Conservation (phyloP, 2,113 vertebrate genomes). For the Mastomys coucha region DNA sequence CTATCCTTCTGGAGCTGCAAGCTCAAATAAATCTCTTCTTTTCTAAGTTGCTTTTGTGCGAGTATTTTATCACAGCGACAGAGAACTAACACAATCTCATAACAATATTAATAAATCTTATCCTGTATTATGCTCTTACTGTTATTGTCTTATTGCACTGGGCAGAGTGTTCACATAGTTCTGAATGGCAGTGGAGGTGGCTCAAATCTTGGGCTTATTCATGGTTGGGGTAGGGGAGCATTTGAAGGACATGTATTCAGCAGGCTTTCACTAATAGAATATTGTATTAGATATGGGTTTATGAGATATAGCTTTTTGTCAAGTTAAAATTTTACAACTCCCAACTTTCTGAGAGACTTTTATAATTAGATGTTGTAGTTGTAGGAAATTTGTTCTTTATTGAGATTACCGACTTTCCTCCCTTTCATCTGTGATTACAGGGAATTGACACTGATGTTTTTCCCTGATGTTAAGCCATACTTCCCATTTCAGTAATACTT, state of each 20-base stretch:
- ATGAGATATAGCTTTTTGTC: not conserved
- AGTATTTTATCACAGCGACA: not conserved
- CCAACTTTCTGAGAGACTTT: constrained; percentile 15
- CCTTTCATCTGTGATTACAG: not conserved
- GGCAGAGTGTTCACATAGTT: not conserved
- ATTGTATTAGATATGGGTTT: constrained; percentile 17
- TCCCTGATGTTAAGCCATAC: not conserved
- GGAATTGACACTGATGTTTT: not conserved
- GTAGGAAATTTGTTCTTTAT: not conserved
- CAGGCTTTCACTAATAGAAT: not conserved
- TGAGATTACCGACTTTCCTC: constrained; percentile 24
- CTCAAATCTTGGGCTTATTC: not conserved
- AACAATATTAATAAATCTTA: not conserved
- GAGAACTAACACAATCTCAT: not conserved
- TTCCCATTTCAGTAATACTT: not conserved
- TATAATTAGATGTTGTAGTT: not conserved
- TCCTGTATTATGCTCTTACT: not conserved
- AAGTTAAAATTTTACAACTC: not conserved
- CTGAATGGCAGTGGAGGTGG: not conserved
- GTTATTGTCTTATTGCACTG: constrained; percentile 17
- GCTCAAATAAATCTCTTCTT: not conserved
- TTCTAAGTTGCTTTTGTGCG: not conserved
- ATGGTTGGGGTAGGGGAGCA: not conserved
- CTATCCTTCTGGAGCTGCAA: not conserved
- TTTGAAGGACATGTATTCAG: not conserved